Percentiles rank a stretch among this genome's conserved stretches.
phyloP scores from a whole-genome alignment of 2,113 vertebrate genomes.

The Furnarius figulus region DNA sequence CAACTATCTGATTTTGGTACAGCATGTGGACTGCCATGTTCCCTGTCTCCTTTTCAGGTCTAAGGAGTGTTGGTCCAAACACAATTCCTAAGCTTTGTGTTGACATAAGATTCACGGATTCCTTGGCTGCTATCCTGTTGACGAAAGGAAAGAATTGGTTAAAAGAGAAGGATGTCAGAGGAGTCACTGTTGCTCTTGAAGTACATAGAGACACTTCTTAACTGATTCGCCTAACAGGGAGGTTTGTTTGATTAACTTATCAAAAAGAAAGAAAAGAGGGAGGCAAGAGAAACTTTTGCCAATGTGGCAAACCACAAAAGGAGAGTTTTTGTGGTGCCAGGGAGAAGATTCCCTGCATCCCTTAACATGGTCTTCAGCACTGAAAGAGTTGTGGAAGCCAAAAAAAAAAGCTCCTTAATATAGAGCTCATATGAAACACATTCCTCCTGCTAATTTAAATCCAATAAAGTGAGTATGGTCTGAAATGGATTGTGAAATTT shows the following conservation, averaged over 20 bases:
- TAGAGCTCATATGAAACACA: constrained; percentile 22
- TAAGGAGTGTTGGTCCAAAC: constrained; percentile 94
- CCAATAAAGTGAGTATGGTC: constrained; percentile 28
- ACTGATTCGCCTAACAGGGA: not conserved
- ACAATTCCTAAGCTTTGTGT: constrained; percentile 93
- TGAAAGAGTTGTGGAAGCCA: not conserved
- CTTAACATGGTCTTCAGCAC: not conserved
- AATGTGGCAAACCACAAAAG: not conserved
- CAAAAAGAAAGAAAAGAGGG: not conserved
- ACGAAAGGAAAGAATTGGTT: constrained; percentile 52
- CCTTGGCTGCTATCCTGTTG: constrained; percentile 85
- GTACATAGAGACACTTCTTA: not conserved
- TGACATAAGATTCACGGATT: constrained; percentile 91
- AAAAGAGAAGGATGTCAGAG: constrained; percentile 34
- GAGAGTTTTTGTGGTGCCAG: not conserved
- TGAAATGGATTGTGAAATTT: constrained; percentile 51
- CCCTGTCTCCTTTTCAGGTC: constrained; percentile 86
- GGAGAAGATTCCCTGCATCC: not conserved
- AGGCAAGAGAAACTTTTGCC: not conserved
- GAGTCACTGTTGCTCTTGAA: constrained; percentile 22
- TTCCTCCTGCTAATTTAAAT: constrained; percentile 61
- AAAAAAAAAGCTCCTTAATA: not conserved
- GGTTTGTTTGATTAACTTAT: not conserved
- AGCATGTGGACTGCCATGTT: constrained; percentile 94
- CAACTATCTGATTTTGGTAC: constrained; percentile 95